Evolutionary conservation across 2,797 vertebrate genomes (phyloP).

Genomic region (Brotogeris chrysoptera): DNA sequence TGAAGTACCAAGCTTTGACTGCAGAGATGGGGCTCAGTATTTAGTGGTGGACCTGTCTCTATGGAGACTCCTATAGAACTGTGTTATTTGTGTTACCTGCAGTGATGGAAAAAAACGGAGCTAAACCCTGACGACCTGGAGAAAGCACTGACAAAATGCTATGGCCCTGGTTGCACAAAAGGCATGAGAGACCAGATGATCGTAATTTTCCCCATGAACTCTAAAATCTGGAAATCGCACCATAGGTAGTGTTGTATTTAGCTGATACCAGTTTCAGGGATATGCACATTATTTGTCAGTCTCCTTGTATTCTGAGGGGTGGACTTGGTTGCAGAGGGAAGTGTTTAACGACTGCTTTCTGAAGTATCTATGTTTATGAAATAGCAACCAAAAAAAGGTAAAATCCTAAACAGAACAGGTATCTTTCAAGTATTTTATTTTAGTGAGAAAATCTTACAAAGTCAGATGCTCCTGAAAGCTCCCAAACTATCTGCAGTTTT

Average conservation of each 20-base stretch:
- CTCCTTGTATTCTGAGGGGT: neutral
- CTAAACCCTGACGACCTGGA: neutral
- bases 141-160: neutral
- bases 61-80: neutral
- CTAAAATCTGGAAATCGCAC: neutral
- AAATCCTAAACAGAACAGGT: neutral
- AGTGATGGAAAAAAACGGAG: neutral
- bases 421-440: neutral
- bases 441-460: neutral
- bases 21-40: neutral
- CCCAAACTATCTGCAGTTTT: neutral
- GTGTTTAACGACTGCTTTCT: neutral
- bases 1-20: neutral
- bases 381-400: neutral
- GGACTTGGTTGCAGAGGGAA: neutral
- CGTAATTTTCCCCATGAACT: neutral
- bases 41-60: neutral
- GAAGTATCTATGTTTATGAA: neutral
- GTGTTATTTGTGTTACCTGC: neutral
- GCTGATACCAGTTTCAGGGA: neutral
- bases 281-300: neutral
- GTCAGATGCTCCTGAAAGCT: neutral
- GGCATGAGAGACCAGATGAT: neutral
- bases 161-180: neutral
- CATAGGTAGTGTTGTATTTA: neutral